Base-by-base conservation (phyloP, 1,140 invertebrate genomes). In the Ctenoplectra terminalis region DNA sequence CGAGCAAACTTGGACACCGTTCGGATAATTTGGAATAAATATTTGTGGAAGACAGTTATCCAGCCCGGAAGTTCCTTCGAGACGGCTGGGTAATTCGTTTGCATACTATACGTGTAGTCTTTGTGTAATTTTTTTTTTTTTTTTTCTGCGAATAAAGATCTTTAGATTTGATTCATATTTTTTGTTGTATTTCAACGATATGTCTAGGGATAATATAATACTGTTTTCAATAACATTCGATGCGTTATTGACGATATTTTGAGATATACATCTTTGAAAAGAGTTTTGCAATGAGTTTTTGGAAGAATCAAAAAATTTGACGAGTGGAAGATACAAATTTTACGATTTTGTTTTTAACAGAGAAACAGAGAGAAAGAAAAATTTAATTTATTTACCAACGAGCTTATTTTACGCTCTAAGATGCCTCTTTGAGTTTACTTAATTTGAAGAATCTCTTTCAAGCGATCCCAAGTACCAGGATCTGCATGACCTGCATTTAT, bases 401-500 rank as follows among this genome's bases (percentile, higher is more conserved):
- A 7, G 40, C 2, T 70, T 50, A 20, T 17, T 31, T 37, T 13
- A 37, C 31, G 9, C 54, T 46, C 20, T 8, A n/a, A 37, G 6
- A 50, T 40, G 6, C 17, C 46, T 43, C 43, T 15, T 48, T 7
- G 23, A 43, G 70, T 73, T 34, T 31, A 43, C 54, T 73, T 60
- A 46, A 78, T 78, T 71, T 71, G 15, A 40, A 31, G 70, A 40
- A 73, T 54, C 34, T 50, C 58, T 40, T 40, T 73, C 46, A 17
- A 26, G 34, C 69, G 31, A 58, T 29, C 50, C 17, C 52, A 26
- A 58, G 3, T n/a, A 43, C 23, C 37, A 0, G 29, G 34, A 63
- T 73, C 56, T 40, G 8, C 60, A 72, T 63, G 48, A 46, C 69
- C 70, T n/a, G 77, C 58, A 46, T 80, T 52, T 60, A 80, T 79